Base-by-base conservation (phyloP, 1,140 invertebrate genomes). In the Megathymus violae region DNA sequence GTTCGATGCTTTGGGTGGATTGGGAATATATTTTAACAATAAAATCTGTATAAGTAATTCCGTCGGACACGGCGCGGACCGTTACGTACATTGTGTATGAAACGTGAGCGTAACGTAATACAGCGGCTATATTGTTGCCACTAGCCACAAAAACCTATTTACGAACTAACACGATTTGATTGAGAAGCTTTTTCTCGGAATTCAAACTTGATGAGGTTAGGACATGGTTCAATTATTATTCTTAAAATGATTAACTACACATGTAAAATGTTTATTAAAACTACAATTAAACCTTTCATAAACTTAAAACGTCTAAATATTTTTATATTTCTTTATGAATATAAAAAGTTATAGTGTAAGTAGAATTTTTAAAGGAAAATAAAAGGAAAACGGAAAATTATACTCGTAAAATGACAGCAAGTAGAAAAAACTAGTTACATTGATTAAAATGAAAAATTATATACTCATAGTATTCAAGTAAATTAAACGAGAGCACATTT, bases 81-180 rank as follows among this genome's bases (percentile, higher is more conserved):
- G 83, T 86, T 86, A 84, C 71, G 34, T 69, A 78, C 79, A 80
- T 83, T 83, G 81, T 82, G 69, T 71, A 74, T 71, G 52, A 74
- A 70, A 82, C 80, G 80, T 82, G 79, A 86, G 77, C 82, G 79
- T 79, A 78, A 74, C 80, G 71, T 76, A 71, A 82, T 76, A 67
- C 64, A 63, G 58, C 66, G 62, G 54, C 69, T 76, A 74, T 79
- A 80, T 79, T 80, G 75, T 81, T 73, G 51, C 40, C 64, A 62
- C 64, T 73, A 61, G 52, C 11, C 44, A 70, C 69, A 75, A 79
- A 78, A 78, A 77, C 61, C 67, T 74, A 69, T 74, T 70, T 67
- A 68, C 61, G 36, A 67, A 69, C 67, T 72, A 64, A 71, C 76
- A 65, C 62, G 56, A 67, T 74, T 71, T 74, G 63, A 76, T 69